Evolutionary conservation across 2,888 invertebrate species (phyloP).

Genomic region (Lasioglossum morio): DNA sequence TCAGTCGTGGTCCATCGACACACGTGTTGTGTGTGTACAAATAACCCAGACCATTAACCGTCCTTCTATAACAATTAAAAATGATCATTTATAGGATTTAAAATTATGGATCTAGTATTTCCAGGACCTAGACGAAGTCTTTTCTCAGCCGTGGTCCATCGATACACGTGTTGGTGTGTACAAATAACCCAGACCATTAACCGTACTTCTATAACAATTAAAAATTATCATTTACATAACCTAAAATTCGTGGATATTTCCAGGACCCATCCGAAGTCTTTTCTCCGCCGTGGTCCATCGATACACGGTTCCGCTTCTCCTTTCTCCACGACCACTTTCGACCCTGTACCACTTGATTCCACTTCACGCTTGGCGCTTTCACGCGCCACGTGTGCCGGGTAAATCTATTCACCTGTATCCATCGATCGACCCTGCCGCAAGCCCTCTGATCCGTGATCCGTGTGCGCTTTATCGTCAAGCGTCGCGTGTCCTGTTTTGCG

Average conservation of each 20-base stretch:
- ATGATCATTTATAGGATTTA: too few species aligned
- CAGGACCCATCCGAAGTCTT: too few species aligned
- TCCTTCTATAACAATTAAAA: too few species aligned
- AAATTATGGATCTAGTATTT: neutral
- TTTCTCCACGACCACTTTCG: conserved; percentile 54
- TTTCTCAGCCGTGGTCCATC: conserved; percentile 6
- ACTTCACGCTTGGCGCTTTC: conserved; percentile 55
- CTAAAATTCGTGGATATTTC: neutral
- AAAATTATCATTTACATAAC: too few species aligned
- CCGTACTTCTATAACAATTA: too few species aligned
- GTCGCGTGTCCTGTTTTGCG: conserved; percentile 42
- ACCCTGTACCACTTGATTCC: conserved; percentile 61
- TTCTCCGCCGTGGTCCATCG: neutral
- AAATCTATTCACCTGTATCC: conserved; percentile 55
- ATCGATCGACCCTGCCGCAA: conserved; percentile 52
- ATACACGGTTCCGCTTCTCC: neutral
- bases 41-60: too few species aligned
- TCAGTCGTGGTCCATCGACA: too few species aligned
- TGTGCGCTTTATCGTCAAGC: conserved; percentile 68
- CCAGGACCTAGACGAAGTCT: too few species aligned
- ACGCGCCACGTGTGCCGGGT: conserved; percentile 36
- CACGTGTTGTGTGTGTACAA: too few species aligned
- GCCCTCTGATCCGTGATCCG: conserved; percentile 70
- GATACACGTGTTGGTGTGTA: too few species aligned
- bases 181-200: neutral